Evolutionary conservation across 2,888 invertebrate species (phyloP).

Genomic region (Miltochrista miniata): DNA sequence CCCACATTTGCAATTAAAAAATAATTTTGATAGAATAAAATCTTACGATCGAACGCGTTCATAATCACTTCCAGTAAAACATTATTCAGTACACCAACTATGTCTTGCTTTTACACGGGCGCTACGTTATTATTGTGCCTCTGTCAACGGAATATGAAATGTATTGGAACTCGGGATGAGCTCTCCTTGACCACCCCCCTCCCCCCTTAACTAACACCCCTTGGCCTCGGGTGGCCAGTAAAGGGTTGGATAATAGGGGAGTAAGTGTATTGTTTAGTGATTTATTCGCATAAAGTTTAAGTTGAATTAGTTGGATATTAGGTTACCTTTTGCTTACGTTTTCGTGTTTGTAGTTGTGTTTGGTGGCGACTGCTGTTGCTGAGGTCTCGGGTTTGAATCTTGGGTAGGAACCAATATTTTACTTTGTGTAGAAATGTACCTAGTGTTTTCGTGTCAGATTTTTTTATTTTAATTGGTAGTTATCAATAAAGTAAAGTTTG

Average conservation of each 20-base stretch:
- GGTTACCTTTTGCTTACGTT: neutral
- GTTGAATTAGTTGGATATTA: constrained; percentile 6
- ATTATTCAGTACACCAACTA: constrained; percentile 61
- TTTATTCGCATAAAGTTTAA: constrained; percentile 10
- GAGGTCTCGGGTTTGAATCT: too few relatives aligned
- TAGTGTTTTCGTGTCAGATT: too few relatives aligned
- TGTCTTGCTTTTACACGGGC: constrained; percentile 75
- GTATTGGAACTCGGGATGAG: constrained; percentile 81
- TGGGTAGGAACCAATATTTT: too few relatives aligned
- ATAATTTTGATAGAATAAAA: too few relatives aligned
- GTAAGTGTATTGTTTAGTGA: constrained; percentile 41
- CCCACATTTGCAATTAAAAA: too few relatives aligned
- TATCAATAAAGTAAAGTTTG: too few relatives aligned
- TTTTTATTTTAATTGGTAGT: too few relatives aligned
- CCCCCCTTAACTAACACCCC: constrained; percentile 43
- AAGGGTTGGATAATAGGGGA: constrained; percentile 49
- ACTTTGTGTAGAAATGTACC: too few relatives aligned
- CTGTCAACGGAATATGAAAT: constrained; percentile 84
- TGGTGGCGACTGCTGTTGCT: too few relatives aligned
- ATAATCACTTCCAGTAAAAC: constrained; percentile 41
- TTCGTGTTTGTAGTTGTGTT: neutral
- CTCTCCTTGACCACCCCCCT: constrained; percentile 66
- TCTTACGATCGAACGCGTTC: too few relatives aligned
- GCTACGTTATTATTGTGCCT: constrained; percentile 81
- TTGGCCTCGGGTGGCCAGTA: constrained; percentile 68